These are phyloP conservation scores for Oplegnathus fasciatus DNA, from an alignment of 2,113 vertebrate genomes.

Conservation along the genomic window DNA sequence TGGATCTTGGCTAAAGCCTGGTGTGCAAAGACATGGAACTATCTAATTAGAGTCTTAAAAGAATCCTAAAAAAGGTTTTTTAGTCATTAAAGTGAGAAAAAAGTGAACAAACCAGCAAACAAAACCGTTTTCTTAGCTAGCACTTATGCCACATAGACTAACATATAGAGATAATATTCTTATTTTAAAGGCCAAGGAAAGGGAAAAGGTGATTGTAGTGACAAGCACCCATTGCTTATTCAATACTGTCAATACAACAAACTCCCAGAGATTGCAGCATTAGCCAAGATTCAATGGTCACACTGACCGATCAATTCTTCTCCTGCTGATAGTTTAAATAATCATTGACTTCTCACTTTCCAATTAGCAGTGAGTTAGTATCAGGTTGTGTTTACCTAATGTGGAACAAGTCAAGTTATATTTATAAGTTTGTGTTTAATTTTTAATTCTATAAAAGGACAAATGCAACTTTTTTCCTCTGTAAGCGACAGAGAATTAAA, in stretches of 20 bases:
- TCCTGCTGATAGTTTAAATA: neutral
- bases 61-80: neutral
- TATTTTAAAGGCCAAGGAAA: neutral
- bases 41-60: conserved; percentile 23
- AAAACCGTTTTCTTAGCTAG: neutral
- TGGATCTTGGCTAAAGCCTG: conserved; percentile 32
- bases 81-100: neutral
- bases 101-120: neutral
- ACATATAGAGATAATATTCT: neutral
- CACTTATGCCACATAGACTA: neutral
- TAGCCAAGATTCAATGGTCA: neutral
- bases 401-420: neutral
- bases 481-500: neutral
- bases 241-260: neutral
- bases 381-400: neutral
- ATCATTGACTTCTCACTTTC: neutral
- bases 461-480: neutral
- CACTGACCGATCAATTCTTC: neutral
- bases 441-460: neutral
- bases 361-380: neutral
- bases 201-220: neutral
- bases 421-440: neutral
- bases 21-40: conserved; percentile 36
- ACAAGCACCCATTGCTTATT: neutral
- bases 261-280: neutral